These are phyloP conservation scores for Drosophila flavopinicola DNA, from an alignment of 2,888 invertebrate species.

Conservation along the genomic window DNA sequence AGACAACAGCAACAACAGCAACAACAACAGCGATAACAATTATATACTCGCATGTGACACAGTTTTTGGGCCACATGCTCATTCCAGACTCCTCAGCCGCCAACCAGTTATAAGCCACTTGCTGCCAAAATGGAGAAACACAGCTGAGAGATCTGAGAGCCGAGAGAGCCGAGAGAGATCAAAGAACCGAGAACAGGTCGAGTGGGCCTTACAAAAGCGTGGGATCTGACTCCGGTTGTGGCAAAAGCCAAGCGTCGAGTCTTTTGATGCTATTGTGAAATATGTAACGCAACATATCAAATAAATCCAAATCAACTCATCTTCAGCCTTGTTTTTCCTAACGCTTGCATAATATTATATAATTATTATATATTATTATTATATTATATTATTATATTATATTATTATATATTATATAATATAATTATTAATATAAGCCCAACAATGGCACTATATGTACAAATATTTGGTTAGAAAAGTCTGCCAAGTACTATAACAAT, in stretches of 20 bases:
- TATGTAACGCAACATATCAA: background rate
- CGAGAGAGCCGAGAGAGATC: constrained; percentile 3
- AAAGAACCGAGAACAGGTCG: constrained; percentile 28
- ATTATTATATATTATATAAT: no score
- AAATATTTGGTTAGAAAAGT: no score
- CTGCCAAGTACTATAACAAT: no score
- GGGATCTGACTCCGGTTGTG: constrained; percentile 8
- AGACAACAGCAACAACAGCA: constrained; percentile 15
- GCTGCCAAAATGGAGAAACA: background rate
- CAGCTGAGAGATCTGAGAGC: background rate
- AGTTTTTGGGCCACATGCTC: constrained; percentile 26
- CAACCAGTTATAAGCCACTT: constrained; percentile 25
- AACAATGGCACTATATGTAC: no score
- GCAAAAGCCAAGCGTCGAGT: background rate
- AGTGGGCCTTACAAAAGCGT: constrained; percentile 25
- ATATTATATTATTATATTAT: no score
- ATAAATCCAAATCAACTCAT: no score
- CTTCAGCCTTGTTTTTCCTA: no score
- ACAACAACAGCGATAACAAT: constrained; percentile 30
- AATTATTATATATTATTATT: no score
- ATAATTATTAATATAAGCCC: no score
- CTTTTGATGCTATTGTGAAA: background rate
- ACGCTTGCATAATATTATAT: no score
- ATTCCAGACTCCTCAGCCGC: constrained; percentile 21
- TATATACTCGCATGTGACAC: constrained; percentile 36